A percentile compares a stretch with the other conserved stretches of the same genome.
These are phyloP conservation scores for Zaprionus lachaisei DNA, from an alignment of 1,140 invertebrate genomes.

Conservation along the genomic window DNA sequence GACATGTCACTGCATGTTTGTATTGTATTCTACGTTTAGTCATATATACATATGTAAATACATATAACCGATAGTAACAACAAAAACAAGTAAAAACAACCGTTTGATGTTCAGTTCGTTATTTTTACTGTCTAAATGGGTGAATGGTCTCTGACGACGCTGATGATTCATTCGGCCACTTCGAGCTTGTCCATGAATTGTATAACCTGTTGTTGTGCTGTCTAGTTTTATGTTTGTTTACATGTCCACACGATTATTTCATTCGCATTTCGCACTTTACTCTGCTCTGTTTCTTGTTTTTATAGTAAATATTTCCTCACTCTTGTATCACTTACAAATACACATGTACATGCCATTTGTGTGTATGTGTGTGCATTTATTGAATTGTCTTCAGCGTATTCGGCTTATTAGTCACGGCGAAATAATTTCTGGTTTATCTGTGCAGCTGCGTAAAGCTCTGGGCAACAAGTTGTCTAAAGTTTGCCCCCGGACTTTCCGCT, in stretches of 20 bases:
- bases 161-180: conserved; percentile 54
- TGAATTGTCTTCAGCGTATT: conserved; percentile 40
- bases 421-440: conserved; percentile 67
- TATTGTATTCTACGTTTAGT: conserved; percentile 37
- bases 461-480: conserved; percentile 43
- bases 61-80: conserved; percentile 13
- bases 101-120: conserved; percentile 32
- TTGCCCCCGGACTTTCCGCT: not conserved
- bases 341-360: conserved; percentile 9
- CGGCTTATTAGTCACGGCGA: conserved; percentile 57
- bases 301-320: conserved; percentile 50
- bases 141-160: conserved; percentile 29
- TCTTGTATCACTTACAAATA: conserved; percentile 37
- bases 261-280: conserved; percentile 58
- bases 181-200: conserved; percentile 77
- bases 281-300: conserved; percentile 47
- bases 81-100: conserved; percentile 34
- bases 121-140: conserved; percentile 27
- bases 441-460: conserved; percentile 43
- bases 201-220: conserved; percentile 78
- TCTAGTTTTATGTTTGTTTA: conserved; percentile 74
- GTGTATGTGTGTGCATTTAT: not conserved
- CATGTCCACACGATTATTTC: conserved; percentile 62
- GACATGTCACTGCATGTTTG: not conserved
- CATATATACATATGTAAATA: conserved; percentile 8